Percentiles rank a stretch among this genome's conserved stretches.
phyloP scores from a whole-genome alignment of 30 jellyfish, hydroid and myxozoan species.

The Hydra vulgaris region DNA sequence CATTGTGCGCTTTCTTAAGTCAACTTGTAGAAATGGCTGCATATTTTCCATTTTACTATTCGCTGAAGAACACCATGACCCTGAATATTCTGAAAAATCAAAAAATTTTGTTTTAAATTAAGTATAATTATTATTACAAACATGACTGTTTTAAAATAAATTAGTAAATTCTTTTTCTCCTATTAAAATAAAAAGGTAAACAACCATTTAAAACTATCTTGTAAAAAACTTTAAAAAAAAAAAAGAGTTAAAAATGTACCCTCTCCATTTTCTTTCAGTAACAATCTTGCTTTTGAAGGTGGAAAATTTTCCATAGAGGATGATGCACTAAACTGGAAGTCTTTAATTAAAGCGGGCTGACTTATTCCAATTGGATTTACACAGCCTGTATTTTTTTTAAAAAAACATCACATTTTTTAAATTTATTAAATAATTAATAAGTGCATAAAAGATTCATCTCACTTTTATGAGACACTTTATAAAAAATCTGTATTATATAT shows the following conservation, averaged over 20 bases:
- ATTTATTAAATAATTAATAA: too few relatives aligned
- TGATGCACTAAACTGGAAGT: constrained; percentile 56
- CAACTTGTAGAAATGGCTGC: constrained; percentile 71
- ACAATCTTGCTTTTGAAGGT: constrained; percentile 9
- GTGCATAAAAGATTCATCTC: too few relatives aligned
- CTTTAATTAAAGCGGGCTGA: constrained; percentile 31
- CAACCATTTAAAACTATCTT: too few relatives aligned
- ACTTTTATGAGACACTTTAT: background rate
- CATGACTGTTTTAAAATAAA: too few relatives aligned
- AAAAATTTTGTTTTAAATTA: background rate
- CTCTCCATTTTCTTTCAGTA: constrained; percentile 14
- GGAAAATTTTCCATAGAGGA: constrained; percentile 28
- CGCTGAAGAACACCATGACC: constrained; percentile 79
- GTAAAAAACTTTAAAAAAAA: too few relatives aligned
- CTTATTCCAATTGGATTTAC: constrained; percentile 25
- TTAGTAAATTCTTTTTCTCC: too few relatives aligned
- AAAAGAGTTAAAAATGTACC: background rate
- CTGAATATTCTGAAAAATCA: constrained; percentile 28
- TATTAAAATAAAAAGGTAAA: too few relatives aligned
- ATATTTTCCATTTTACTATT: constrained; percentile 31
- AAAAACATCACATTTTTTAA: too few relatives aligned
- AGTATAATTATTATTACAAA: background rate
- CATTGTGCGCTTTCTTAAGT: constrained; percentile 33
- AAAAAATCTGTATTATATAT: background rate
- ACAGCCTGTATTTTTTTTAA: constrained; percentile 22